Percentiles rank a stretch among this genome's conserved stretches.
These are phyloP conservation scores for Adrianichthys oophorus DNA, from an alignment of 2,797 vertebrate species.

Conservation along the genomic window DNA sequence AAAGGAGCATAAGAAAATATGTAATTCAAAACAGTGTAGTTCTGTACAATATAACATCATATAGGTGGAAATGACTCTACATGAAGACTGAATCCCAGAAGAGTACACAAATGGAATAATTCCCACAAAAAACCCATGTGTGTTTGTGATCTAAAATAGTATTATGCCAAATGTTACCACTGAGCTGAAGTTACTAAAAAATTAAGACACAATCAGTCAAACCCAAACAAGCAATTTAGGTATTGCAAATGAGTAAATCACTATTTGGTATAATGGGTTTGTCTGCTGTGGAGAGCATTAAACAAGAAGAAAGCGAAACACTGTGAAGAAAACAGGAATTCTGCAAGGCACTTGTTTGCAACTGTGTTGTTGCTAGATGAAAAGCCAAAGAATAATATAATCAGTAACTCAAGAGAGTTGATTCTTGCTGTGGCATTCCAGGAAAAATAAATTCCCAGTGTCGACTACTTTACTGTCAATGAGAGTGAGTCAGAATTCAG, in stretches of 20 bases:
- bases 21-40: slow-evolving; percentile 25
- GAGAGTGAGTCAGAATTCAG: slow-evolving; percentile 2
- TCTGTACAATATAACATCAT: slow-evolving; percentile 8
- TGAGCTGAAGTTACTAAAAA: slow-evolving; percentile 2
- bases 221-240: slow-evolving; percentile 7
- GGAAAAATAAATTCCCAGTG: slow-evolving; percentile 6
- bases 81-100: slow-evolving; percentile 5
- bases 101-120: slow-evolving; percentile 12
- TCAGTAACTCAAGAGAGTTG: background rate
- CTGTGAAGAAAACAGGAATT: slow-evolving; percentile 5
- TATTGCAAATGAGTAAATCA: background rate
- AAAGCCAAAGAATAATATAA: slow-evolving; percentile 15
- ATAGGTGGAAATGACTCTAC: slow-evolving; percentile 2
- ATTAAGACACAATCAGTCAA: slow-evolving; percentile 2
- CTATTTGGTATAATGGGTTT: too few species aligned
- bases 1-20: slow-evolving; percentile 1
- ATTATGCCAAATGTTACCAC: slow-evolving; percentile 1
- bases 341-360: slow-evolving; percentile 11
- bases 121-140: slow-evolving; percentile 6
- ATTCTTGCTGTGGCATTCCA: background rate
- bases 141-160: background rate
- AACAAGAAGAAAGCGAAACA: slow-evolving; percentile 9
- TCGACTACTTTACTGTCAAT: slow-evolving; percentile 6
- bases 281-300: background rate
- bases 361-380: slow-evolving; percentile 19